Percentiles rank a stretch among this genome's conserved stretches.
Evolutionary conservation across 1,140 invertebrate genomes (phyloP).

Genomic region (Drosophila orosa): DNA sequence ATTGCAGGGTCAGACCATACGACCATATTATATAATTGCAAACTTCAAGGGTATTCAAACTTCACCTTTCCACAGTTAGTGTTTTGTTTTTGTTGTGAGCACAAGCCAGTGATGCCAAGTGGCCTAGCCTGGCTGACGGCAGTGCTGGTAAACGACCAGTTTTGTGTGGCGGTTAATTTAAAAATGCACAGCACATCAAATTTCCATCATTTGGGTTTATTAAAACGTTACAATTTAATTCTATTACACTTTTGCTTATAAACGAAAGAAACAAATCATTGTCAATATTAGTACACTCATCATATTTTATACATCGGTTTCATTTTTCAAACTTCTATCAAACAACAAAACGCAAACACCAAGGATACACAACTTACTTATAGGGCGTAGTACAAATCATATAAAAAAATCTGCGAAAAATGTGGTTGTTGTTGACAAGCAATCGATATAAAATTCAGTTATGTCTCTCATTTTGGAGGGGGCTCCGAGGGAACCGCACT

Average conservation of each 20-base stretch:
- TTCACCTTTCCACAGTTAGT: too few relatives aligned
- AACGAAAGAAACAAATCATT: slow-evolving; percentile 83
- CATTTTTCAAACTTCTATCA: slow-evolving; percentile 73
- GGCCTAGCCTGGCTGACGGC: background rate
- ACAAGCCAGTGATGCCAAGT: background rate
- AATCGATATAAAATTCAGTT: slow-evolving; percentile 73
- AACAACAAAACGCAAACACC: slow-evolving; percentile 79
- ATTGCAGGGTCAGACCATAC: too few relatives aligned
- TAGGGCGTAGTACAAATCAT: slow-evolving; percentile 63
- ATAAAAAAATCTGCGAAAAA: slow-evolving; percentile 59
- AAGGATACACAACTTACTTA: slow-evolving; percentile 67
- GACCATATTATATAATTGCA: background rate
- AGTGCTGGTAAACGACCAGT: slow-evolving; percentile 20
- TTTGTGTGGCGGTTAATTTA: slow-evolving; percentile 12
- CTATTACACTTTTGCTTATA: slow-evolving; percentile 83
- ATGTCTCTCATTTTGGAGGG: slow-evolving; percentile 63
- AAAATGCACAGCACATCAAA: background rate
- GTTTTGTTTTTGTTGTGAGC: background rate
- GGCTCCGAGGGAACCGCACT: slow-evolving; percentile 49
- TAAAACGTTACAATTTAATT: slow-evolving; percentile 82
- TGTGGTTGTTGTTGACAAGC: slow-evolving; percentile 57
- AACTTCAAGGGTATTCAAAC: background rate
- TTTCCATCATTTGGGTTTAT: slow-evolving; percentile 70
- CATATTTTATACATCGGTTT: slow-evolving; percentile 79
- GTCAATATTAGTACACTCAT: slow-evolving; percentile 79